Conservation (phyloP, 1,140 invertebrate species). For the Diorhabda carinulata region DNA sequence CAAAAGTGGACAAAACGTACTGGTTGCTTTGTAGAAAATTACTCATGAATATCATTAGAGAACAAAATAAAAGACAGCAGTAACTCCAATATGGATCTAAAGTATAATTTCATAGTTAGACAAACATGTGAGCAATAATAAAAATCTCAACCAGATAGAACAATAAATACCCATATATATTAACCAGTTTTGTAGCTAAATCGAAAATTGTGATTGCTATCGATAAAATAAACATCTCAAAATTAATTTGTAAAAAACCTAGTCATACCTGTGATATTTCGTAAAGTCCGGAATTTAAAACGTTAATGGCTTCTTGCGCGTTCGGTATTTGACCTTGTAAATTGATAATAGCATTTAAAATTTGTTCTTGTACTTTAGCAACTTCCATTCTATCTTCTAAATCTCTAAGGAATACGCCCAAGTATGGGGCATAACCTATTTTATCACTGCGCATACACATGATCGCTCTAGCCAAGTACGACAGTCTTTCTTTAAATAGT, state of each 20-base stretch:
- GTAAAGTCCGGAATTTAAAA: slow-evolving; percentile 60
- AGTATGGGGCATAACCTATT: slow-evolving; percentile 67
- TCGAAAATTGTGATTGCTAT: too few species aligned
- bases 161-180: too few species aligned
- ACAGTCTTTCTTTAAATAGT: slow-evolving; percentile 69
- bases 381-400: slow-evolving; percentile 93
- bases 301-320: slow-evolving; percentile 50
- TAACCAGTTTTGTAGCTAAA: too few species aligned
- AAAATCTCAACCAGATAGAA: too few species aligned
- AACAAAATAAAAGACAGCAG: too few species aligned
- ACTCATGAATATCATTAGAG: too few species aligned
- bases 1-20: too few species aligned
- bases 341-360: slow-evolving; percentile 62
- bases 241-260: not conserved
- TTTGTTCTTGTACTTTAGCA: slow-evolving; percentile 72
- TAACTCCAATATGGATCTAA: too few species aligned
- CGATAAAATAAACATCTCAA: too few species aligned
- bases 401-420: slow-evolving; percentile 84
- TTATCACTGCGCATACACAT: slow-evolving; percentile 90
- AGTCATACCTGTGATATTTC: slow-evolving; percentile 61
- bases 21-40: too few species aligned
- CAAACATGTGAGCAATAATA: too few species aligned
- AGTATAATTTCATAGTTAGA: too few species aligned
- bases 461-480: slow-evolving; percentile 90
- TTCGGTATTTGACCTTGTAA: slow-evolving; percentile 47